Conservation (phyloP, 2,888 invertebrate species). For the Pandemis cinnamomeana region DNA sequence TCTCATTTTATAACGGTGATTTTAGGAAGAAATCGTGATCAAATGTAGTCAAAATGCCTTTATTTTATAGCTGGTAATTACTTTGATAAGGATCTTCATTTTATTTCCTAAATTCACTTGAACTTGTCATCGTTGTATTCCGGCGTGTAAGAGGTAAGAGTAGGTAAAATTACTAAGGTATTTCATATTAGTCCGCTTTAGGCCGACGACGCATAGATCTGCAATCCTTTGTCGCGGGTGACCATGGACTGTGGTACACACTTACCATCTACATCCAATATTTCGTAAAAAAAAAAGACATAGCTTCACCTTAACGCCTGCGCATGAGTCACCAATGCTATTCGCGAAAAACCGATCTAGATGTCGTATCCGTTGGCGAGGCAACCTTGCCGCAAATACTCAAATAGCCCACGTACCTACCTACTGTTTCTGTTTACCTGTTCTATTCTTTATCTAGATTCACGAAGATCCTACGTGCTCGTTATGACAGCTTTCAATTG, state of each 20-base stretch:
- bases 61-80: no score
- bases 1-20: neutral
- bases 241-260: no score
- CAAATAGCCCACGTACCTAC: slow-evolving; percentile 24
- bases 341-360: slow-evolving; percentile 53
- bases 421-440: slow-evolving; percentile 41
- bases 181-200: no score
- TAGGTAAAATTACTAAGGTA: no score
- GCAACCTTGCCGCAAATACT: slow-evolving; percentile 41
- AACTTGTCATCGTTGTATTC: no score
- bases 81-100: no score
- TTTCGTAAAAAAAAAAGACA: neutral
- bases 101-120: no score
- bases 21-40: neutral
- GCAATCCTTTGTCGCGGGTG: no score
- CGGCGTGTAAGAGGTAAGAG: no score
- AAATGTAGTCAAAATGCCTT: neutral
- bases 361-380: slow-evolving; percentile 23
- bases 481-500: neutral
- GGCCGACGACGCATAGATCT: no score
- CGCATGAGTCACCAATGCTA: slow-evolving; percentile 41
- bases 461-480: neutral
- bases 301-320: neutral
- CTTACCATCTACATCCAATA: neutral
- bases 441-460: neutral